phyloP scores from a whole-genome alignment of 2,797 vertebrate genomes.

The Melanotaenia parkinsoni region DNA sequence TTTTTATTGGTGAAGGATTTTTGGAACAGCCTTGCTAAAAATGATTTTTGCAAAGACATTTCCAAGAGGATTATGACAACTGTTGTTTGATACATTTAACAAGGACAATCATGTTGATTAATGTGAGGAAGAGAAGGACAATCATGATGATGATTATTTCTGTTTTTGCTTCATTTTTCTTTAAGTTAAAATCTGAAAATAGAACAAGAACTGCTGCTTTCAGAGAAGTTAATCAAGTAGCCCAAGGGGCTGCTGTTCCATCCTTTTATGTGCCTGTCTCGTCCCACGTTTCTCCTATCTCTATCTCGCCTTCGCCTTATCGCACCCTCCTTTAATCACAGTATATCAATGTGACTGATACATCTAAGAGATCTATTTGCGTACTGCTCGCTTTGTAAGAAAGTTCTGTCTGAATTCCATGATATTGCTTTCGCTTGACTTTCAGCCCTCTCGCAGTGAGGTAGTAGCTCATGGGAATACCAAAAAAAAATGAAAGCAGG shows the following conservation, averaged over 20 bases:
- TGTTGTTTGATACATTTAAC: conserved; percentile 28
- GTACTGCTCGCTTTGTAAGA: conserved; percentile 57
- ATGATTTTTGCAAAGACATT: conserved; percentile 26
- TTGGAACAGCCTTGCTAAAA: conserved; percentile 3
- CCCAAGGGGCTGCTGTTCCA: conserved; percentile 47
- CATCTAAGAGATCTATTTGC: conserved; percentile 62
- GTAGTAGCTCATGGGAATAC: conserved; percentile 49
- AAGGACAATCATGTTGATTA: conserved; percentile 24
- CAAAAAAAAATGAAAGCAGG: conserved; percentile 47
- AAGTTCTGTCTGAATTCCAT: conserved; percentile 60
- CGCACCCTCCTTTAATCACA: conserved; percentile 65
- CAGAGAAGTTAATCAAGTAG: conserved; percentile 64
- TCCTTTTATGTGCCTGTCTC: conserved; percentile 65
- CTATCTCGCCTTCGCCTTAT: conserved; percentile 62
- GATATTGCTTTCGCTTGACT: conserved; percentile 49
- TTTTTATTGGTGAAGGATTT: conserved; percentile 27
- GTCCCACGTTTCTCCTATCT: conserved; percentile 49
- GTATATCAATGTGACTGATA: conserved; percentile 64
- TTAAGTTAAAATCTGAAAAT: conserved; percentile 51
- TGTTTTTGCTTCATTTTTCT: conserved; percentile 39
- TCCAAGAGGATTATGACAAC: conserved; percentile 23
- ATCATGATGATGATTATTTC: conserved; percentile 48
- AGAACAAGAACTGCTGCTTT: conserved; percentile 54
- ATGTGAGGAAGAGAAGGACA: conserved; percentile 36
- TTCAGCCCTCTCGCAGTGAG: conserved; percentile 50